phyloP scores from a whole-genome alignment of 2,797 vertebrate species.

The Rhadinocentrus ornatus region DNA sequence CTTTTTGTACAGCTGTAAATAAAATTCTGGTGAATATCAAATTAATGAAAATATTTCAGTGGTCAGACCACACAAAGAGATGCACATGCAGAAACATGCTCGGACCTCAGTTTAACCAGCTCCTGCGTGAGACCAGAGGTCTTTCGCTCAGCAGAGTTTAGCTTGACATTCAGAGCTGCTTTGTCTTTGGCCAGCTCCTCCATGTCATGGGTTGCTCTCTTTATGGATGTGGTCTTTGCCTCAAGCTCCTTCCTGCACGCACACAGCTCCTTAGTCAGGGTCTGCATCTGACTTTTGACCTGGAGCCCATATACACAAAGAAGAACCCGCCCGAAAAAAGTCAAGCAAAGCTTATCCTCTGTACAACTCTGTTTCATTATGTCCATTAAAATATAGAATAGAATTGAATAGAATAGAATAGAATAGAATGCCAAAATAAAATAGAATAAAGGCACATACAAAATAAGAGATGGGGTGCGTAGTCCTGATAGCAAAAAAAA shows the following conservation, averaged over 20 bases:
- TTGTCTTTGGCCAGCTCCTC: conserved; percentile 81
- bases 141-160: conserved; percentile 81
- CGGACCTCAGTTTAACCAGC: conserved; percentile 80
- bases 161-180: conserved; percentile 80
- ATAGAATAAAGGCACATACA: too few species aligned
- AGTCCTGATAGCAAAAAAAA: too few species aligned
- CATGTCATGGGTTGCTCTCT: conserved; percentile 72
- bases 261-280: conserved; percentile 78
- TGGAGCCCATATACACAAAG: conserved; percentile 56
- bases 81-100: conserved; percentile 49
- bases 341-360: conserved; percentile 11
- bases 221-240: conserved; percentile 72
- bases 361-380: not conserved
- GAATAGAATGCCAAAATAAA: too few species aligned
- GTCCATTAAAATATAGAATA: conserved; percentile 24
- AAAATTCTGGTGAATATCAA: not conserved
- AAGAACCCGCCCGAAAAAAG: not conserved
- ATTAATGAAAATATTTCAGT: not conserved
- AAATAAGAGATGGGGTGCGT: too few species aligned
- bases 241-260: conserved; percentile 78
- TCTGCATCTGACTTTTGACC: conserved; percentile 77
- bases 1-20: not conserved
- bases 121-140: conserved; percentile 79
- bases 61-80: conserved; percentile 44
- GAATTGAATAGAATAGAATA: too few species aligned